Base-by-base conservation (phyloP, 92 coral and sea anemone genomes). In the Phenganax subtilis region DNA sequence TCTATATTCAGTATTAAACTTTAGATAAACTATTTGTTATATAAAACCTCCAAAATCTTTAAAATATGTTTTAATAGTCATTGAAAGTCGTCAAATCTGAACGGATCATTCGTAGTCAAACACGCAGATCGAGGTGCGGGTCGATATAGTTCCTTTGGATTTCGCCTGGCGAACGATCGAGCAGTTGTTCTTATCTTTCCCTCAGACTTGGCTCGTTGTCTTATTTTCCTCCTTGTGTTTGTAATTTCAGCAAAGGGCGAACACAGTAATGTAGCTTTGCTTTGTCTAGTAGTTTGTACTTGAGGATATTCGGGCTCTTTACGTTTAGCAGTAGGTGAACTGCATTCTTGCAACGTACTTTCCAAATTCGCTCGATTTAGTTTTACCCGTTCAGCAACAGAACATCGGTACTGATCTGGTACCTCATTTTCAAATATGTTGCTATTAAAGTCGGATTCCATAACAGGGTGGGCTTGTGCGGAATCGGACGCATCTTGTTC, bases 171-270 rank as follows among this genome's bases (percentile, higher is more conserved):
- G 67, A 76, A 8, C 29, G 66, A 76, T 29, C 59, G 52, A 54
- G 47, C 57, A 62, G 51, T 54, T 56, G 44, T 53, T n/a, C 79
- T 8, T 17, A 76, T 10, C 57, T 55, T 58, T 7, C 70, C 51
- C 66, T 61, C 72, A 17, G 82, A 78, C 68, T 78, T 78, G 6
- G 82, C 82, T 30, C 82, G 82, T 27, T 52, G 57, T 47, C 73
- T 65, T 20, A 15, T 9, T 61, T 10, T 76, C 56, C 14, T 78
- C 9, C 72, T 11, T 29, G 57, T 78, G 59, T 78, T 78, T 61
- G 82, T 78, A 6, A 78, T 15, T 78, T 78, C 82, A n/a, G 54
- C 82, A 25, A 78, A 78, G 16, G 82, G 82, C 57, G 82, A 78
- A 10, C 72, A 78, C 65, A 31, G 51, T 12, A 62, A 61, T 6